A percentile compares a stretch with the other conserved stretches of the same genome.
These are phyloP conservation scores for Steromphala cineraria DNA, from an alignment of 2,888 invertebrate species.

Conservation along the genomic window DNA sequence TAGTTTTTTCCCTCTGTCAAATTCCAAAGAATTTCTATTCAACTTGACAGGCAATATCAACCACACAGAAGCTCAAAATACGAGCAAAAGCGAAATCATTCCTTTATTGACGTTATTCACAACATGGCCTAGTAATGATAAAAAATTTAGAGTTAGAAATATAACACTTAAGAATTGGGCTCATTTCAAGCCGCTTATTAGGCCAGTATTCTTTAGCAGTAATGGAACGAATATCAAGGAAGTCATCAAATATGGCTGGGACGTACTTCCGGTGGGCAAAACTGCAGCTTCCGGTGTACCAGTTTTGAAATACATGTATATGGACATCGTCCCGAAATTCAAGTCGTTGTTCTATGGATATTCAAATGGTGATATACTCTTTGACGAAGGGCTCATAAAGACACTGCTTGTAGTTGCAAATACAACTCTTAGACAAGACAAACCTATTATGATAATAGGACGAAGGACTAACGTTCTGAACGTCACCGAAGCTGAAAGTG, in stretches of 20 bases:
- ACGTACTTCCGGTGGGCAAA: slow-evolving; percentile 43
- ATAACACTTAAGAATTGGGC: slow-evolving; percentile 58
- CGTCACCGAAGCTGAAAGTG: slow-evolving; percentile 48
- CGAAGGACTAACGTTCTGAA: slow-evolving; percentile 47
- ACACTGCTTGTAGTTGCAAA: slow-evolving; percentile 41
- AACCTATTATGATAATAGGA: slow-evolving; percentile 45
- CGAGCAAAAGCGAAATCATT: too few species aligned
- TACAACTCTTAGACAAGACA: slow-evolving; percentile 23
- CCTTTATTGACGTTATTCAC: slow-evolving; percentile 59
- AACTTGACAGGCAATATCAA: too few species aligned
- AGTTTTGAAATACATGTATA: slow-evolving; percentile 63
- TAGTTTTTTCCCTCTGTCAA: too few species aligned
- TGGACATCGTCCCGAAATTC: slow-evolving; percentile 49
- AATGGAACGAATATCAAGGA: slow-evolving; percentile 31
- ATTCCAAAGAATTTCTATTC: too few species aligned
- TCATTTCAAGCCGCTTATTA: slow-evolving; percentile 48
- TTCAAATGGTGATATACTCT: slow-evolving; percentile 65
- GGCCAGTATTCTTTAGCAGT: slow-evolving; percentile 55
- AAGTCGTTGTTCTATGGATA: slow-evolving; percentile 60
- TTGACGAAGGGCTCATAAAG: slow-evolving; percentile 47
- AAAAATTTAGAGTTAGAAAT: slow-evolving; percentile 52
- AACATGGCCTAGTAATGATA: slow-evolving; percentile 50
- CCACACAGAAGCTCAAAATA: too few species aligned
- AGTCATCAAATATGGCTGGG: slow-evolving; percentile 49
- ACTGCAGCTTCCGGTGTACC: slow-evolving; percentile 55